These are phyloP conservation scores for Phanerotoma sp. DNA, from an alignment of 2,888 invertebrate genomes.

Conservation along the genomic window DNA sequence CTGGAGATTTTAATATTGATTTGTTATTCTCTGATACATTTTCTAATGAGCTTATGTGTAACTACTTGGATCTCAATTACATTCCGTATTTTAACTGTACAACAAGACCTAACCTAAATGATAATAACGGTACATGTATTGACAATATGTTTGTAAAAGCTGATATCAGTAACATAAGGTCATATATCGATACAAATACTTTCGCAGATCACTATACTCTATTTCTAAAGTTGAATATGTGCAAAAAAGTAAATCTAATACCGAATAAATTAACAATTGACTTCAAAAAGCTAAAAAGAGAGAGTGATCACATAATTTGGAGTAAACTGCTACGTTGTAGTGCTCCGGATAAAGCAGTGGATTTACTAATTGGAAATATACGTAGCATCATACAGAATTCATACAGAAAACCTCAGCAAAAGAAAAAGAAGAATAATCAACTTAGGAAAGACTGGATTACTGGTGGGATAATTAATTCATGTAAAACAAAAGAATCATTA, in stretches of 20 bases:
- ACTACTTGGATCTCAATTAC: background rate
- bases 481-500: background rate
- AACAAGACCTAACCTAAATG: background rate
- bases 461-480: background rate
- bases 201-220: background rate
- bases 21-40: background rate
- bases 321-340: background rate
- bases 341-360: background rate
- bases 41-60: background rate
- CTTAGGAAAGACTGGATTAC: background rate
- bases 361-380: background rate
- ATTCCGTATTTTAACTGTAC: background rate
- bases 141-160: background rate
- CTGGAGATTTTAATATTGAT: background rate
- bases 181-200: background rate
- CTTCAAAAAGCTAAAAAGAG: background rate
- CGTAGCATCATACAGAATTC: background rate
- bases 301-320: background rate
- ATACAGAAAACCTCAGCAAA: background rate
- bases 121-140: background rate
- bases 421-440: background rate
- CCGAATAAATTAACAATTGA: background rate
- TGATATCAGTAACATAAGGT: background rate
- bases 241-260: background rate
- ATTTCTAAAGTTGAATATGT: background rate